Evolutionary conservation across 2,888 invertebrate genomes (phyloP).

Genomic region (Trimorus sp.): DNA sequence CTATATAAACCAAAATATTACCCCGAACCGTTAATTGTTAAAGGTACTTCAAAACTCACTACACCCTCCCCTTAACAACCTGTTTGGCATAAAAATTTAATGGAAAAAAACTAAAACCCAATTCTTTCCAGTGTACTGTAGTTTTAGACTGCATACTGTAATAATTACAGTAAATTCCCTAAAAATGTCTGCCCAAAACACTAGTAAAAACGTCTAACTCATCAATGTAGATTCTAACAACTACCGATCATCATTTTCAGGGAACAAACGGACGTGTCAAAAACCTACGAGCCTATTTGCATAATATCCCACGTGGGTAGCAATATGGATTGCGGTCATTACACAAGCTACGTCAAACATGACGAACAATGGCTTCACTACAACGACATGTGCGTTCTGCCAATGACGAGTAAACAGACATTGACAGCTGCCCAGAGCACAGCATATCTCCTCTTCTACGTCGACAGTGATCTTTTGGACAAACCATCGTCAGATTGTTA

Average conservation of each 20-base stretch:
- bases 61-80: too few species aligned
- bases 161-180: too few species aligned
- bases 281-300: slow-evolving; percentile 72
- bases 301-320: slow-evolving; percentile 76
- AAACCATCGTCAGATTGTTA: slow-evolving; percentile 48
- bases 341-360: slow-evolving; percentile 75
- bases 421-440: slow-evolving; percentile 73
- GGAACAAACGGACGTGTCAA: slow-evolving; percentile 48
- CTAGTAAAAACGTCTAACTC: too few species aligned
- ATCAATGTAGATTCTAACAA: too few species aligned
- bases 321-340: slow-evolving; percentile 77
- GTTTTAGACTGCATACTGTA: too few species aligned
- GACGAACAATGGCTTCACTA: slow-evolving; percentile 75
- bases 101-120: too few species aligned
- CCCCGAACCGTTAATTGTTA: too few species aligned
- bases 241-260: slow-evolving; percentile 5
- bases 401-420: slow-evolving; percentile 72
- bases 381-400: slow-evolving; percentile 73
- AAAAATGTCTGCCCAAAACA: too few species aligned
- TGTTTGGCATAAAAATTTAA: too few species aligned
- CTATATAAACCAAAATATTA: too few species aligned
- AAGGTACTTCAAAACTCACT: too few species aligned
- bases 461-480: slow-evolving; percentile 65
- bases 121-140: too few species aligned
- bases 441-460: slow-evolving; percentile 75